These are phyloP conservation scores for Psylliodes chrysocephalus DNA, from an alignment of 2,888 invertebrate species.

Conservation along the genomic window DNA sequence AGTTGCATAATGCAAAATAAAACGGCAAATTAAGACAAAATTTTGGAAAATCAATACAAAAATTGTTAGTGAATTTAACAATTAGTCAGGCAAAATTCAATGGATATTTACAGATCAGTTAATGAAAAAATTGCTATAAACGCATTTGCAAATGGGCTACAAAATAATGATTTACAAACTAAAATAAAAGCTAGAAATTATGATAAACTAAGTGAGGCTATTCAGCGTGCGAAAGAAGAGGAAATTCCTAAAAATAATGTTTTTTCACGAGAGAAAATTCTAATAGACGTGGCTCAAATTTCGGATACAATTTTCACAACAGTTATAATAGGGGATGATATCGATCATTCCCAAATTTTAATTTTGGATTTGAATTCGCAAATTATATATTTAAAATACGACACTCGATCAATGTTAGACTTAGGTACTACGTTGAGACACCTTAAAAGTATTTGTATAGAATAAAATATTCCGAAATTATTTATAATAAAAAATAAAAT, in stretches of 20 bases:
- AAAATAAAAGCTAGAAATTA: constrained; percentile 32
- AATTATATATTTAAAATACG: too few species aligned
- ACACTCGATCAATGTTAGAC: too few species aligned
- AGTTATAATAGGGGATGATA: too few species aligned
- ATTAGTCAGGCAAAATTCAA: constrained; percentile 24
- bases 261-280: too few species aligned
- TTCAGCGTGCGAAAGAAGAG: constrained; percentile 18
- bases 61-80: constrained; percentile 37
- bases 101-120: constrained; percentile 25
- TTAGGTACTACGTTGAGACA: too few species aligned
- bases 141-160: constrained; percentile 42
- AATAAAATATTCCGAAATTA: too few species aligned
- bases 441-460: too few species aligned
- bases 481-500: too few species aligned
- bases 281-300: too few species aligned
- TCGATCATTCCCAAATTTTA: too few species aligned
- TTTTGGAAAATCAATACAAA: constrained; percentile 37
- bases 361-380: too few species aligned
- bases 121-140: constrained; percentile 45
- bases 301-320: too few species aligned
- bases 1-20: constrained; percentile 34
- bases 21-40: constrained; percentile 32
- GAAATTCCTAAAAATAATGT: not conserved
- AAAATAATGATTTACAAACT: constrained; percentile 26
- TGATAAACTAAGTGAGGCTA: constrained; percentile 26